phyloP scores from a whole-genome alignment of 2,797 vertebrate species.

The Borostomias antarcticus region DNA sequence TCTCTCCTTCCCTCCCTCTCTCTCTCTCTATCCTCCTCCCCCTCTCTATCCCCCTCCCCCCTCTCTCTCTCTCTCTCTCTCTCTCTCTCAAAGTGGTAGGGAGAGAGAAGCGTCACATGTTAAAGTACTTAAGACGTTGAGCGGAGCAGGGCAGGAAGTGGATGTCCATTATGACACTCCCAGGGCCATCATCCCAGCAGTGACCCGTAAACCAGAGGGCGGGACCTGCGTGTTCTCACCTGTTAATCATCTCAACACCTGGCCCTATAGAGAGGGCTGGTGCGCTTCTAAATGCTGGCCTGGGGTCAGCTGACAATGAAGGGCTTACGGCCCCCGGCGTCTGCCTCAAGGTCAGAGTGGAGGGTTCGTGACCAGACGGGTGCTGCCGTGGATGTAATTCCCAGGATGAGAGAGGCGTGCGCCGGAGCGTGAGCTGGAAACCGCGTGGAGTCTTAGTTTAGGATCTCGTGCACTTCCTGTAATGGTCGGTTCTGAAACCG shows the following conservation, averaged over 20 bases:
- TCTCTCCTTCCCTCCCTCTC: constrained; percentile 52
- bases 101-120: constrained; percentile 1
- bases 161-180: constrained; percentile 27
- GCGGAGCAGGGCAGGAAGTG: constrained; percentile 15
- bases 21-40: constrained; percentile 61
- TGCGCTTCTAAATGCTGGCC: too few species aligned
- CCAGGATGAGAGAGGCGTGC: too few species aligned
- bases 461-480: too few species aligned
- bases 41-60: constrained; percentile 54
- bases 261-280: too few species aligned
- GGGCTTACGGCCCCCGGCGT: too few species aligned
- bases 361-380: too few species aligned
- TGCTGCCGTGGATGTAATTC: too few species aligned
- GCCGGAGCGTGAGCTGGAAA: too few species aligned
- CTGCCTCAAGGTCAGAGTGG: too few species aligned
- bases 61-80: constrained; percentile 41
- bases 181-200: constrained; percentile 24
- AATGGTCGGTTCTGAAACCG: too few species aligned
- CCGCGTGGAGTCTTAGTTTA: too few species aligned
- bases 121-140: constrained; percentile 20
- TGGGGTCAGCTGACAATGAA: too few species aligned
- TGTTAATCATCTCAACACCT: constrained; percentile 35
- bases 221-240: constrained; percentile 24
- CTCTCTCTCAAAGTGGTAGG: not conserved
- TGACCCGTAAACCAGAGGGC: constrained; percentile 31